Base-by-base conservation (phyloP, 2,113 vertebrate genomes). In the Calidris pygmaea region DNA sequence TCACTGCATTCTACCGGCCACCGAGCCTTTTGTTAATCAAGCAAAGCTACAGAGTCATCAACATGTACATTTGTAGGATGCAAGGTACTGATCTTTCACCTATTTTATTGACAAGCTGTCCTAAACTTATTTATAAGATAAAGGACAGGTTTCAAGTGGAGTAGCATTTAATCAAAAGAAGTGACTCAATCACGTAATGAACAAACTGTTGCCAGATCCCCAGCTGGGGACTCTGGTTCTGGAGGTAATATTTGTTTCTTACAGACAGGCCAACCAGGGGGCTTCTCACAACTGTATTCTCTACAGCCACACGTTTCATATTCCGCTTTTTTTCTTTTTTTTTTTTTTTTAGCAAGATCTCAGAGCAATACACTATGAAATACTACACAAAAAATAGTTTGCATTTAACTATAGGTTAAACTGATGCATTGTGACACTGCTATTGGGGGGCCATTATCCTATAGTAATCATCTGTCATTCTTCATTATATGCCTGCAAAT, bases 361-460 rank as follows among this genome's bases (percentile, higher is more conserved):
- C 72, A 73, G 58, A 89, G 77, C 41, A 83, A 80, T 41, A 78
- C 4, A 6, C 43, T 39, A 34, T 29, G 18, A 89, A 94, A 82
- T n/a, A 58, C 39, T 59, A 74, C 35, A 76, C 10, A 67, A 67
- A 85, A 82, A 6, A 0, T 14, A 65, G 53, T 70, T 47, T 34
- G 37, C 63, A 52, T 88, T 70, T 86, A 94, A 76, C 62, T 56
- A 68, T 41, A 94, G 47, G 78, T 95, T 94, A 93, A 97, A 95
- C 55, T 96, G 94, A 96, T 96, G 89, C 68, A 93, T 17, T 80
- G 78, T 91, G 97, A 97, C 94, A 95, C 58, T 66, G 62, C 79
- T 85, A 83, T 18, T 78, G 87, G 66, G 39, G 48, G 26, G 47
- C 37, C 70, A 90, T 96, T 95, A 95, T 93, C 70, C 62, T 59